Percentiles rank a stretch among this genome's conserved stretches.
phyloP scores from a whole-genome alignment of 2,888 invertebrate genomes.

The Aelia acuminata region DNA sequence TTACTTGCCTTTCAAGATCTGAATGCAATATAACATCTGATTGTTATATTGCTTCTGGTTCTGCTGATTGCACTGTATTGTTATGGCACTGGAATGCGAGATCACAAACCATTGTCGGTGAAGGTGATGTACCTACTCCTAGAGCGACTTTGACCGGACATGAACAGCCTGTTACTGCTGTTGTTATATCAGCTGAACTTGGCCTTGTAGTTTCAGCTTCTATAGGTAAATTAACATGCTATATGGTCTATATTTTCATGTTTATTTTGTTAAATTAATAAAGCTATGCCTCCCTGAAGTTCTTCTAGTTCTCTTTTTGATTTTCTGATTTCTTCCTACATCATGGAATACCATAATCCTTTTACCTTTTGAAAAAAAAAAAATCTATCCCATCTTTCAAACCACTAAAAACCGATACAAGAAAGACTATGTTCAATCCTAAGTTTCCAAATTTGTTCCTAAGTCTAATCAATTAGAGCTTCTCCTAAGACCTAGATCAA shows the following conservation, averaged over 20 bases:
- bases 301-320: no score
- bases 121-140: constrained; percentile 95
- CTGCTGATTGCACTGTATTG: constrained; percentile 97
- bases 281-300: no score
- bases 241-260: no score
- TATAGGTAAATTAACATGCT: constrained; percentile 67
- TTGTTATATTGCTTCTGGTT: constrained; percentile 98
- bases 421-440: no score
- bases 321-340: no score
- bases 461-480: no score
- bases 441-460: no score
- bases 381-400: no score
- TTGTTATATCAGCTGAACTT: constrained; percentile 97
- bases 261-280: background rate
- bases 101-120: constrained; percentile 97
- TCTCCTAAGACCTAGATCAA: no score
- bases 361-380: no score
- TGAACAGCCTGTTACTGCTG: constrained; percentile 94
- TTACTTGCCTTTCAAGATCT: constrained; percentile 96
- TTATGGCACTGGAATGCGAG: constrained; percentile 99
- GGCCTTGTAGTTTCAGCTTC: constrained; percentile 98
- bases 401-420: no score
- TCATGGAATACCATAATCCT: no score
- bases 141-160: constrained; percentile 97
- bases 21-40: constrained; percentile 99